Evolutionary conservation across 2,888 invertebrate genomes (phyloP), one percentile per base, ranked within the genome.

Genomic region (Byasa hedistus): DNA sequence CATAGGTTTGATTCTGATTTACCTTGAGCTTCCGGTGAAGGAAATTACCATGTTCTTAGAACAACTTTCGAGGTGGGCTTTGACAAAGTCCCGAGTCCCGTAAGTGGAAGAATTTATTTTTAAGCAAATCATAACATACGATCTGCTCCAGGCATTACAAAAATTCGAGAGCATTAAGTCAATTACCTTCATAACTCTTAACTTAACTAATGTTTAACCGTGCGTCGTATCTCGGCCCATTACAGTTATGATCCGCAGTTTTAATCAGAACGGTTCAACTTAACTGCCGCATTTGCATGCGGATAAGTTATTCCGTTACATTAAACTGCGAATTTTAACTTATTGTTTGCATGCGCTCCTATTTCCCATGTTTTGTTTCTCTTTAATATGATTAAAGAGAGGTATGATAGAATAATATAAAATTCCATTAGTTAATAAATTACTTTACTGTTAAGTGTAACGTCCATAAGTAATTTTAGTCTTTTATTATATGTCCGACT

Each of bases 281-380:
- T 90, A 91, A 91, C 91, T 91, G 87, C 85, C 82, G 68, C 72
- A 86, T 88, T 86, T 87, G 87, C 87, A 88, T 88, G 77, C 76
- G 76, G 71, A 76, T 79, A 77, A 80, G 81, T 83, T 81, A 77
- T 87, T 85, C 85, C 85, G 79, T 76, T 73, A 84, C 85, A 87
- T 88, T 87, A 76, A 80, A 79, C 82, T 71, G 23, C 36, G 64
- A 64, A 68, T 66, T 74, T 72, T 73, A 69, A 73, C 69, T 73
- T 72, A 70, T 69, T 61, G 63, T 67, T 21, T 22, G 52, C 21
- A 61, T 64, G 57, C 63, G 57, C 22, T 22, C 21, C 3, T 22
- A 15, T 15, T 54, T 22, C 23, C 52, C 15, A 1, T 54, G 15
- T 63, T 32, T 23, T 57, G 22, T 57, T 52, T 51, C 2, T 61